Evolutionary conservation across 2,113 vertebrate species (phyloP).

Genomic region (Martes martes): DNA sequence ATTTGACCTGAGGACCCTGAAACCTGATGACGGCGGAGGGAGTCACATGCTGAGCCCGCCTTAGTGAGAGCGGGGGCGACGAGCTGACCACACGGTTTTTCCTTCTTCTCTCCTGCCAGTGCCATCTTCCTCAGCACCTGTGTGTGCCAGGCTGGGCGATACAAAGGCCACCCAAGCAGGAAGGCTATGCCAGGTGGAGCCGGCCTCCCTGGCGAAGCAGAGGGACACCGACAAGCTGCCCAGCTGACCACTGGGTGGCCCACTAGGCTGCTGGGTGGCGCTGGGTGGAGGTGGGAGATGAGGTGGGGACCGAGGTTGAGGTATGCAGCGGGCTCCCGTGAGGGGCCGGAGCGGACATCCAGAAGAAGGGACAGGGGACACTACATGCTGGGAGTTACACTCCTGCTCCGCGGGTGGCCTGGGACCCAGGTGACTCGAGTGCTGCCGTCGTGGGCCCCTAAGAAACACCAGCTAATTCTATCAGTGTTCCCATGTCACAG

Average conservation of each 20-base stretch:
- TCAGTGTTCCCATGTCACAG: background rate
- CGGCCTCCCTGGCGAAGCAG: background rate
- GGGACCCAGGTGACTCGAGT: background rate
- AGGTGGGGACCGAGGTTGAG: background rate
- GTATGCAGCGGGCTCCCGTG: background rate
- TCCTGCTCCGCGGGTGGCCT: background rate
- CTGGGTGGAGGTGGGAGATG: background rate
- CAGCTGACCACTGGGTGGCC: too few relatives aligned
- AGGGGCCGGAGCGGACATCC: background rate
- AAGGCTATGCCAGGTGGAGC: background rate
- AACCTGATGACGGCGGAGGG: too few relatives aligned
- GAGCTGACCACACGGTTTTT: background rate
- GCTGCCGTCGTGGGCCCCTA: rapidly evolving
- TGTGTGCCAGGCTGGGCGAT: background rate
- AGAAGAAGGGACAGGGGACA: background rate
- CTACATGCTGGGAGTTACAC: too few relatives aligned
- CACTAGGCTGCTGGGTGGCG: background rate
- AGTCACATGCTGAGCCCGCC: background rate
- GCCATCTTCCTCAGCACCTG: background rate
- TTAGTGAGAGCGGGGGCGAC: background rate
- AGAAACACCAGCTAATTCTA: background rate
- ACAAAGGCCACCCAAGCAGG: background rate
- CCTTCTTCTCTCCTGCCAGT: background rate
- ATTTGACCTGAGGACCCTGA: background rate
- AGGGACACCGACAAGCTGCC: background rate